Base-by-base conservation (phyloP, 2,888 invertebrate species). In the Axea sp. region DNA sequence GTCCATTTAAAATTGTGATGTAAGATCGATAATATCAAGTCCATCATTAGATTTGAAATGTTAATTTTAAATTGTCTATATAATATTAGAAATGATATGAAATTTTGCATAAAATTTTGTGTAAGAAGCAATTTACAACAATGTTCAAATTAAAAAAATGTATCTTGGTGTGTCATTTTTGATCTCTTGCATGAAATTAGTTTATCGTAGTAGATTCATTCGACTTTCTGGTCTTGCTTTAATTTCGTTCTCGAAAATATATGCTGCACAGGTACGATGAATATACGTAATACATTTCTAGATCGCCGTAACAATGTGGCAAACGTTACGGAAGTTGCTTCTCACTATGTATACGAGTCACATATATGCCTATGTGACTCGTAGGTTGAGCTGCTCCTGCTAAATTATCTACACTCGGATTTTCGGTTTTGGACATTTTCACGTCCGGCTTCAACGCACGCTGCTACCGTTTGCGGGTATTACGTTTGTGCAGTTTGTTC, bases 391-490 rank as follows among this genome's bases (percentile, higher is more conserved):
- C 37, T 14, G 59, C 57, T 72, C 65, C 62, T 55, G 68, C 72
- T 73, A 76, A 76, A 78, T 76, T 71, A 71, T 74, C 60, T 65
- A 51, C 71, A 51, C 71, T 75, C 60, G 69, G 64, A 67, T 73
- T 71, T 73, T 74, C 74, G 47, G 49, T 65, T 15, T 57, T 37
- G 65, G 62, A 65, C 62, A 68, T 68, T 68, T 69, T 68, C 69
- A 51, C 64, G 55, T 73, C 43, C 71, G 53, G 62, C 69, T 73
- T 76, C 60, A 64, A 28, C 67, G 55, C 47, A 53, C 57, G 45
- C 68, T 59, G 64, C n/a, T n/a, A n/a, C n/a, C 31, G 31, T 67
- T 64, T 55, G 24, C 31, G 39, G n/a, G 33, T 35, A 69, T 72
- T 72, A 45, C 53, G 19, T 35, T 43, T 53, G 53, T 55, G 55